Base-by-base conservation (phyloP, 2,113 vertebrate genomes). In the Cyprinodon tularosa region DNA sequence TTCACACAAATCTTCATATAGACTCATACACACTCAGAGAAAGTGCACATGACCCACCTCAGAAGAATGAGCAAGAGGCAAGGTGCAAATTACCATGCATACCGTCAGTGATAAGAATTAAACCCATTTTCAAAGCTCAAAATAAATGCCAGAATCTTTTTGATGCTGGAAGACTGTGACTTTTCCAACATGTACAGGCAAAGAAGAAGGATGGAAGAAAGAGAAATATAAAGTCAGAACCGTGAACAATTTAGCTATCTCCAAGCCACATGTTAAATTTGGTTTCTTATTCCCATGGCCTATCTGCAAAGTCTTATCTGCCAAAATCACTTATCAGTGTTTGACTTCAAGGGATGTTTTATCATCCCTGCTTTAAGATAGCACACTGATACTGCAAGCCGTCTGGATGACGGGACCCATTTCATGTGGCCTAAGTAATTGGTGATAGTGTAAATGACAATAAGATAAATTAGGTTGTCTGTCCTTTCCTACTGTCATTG, bases 131-230 rank as follows among this genome's bases (percentile, higher is more conserved):
- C 88, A 93, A 91, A 89, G 90, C 89, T 84, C 71, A 59, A 77
- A 89, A 86, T 86, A 92, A 93, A 93, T 91, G 89, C 78, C 91
- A 92, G 78, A 83, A 88, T 80, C 81, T 79, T 84, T 92, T 89
- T 92, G 86, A 93, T 88, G 88, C 83, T 71, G 69, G 71, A 84
- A 76, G 82, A 84, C 75, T 78, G 74, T 84, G 86, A 89, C 83
- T 86, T 88, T 90, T 76, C 81, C 78, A 62, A 65, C 9, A 15
- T 74, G 80, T 74, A 72, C 78, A 84, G 86, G 87, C 83, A 89
- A 89, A 90, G 85, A 88, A 70, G 73, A 77, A 76, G 57, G 68
- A 29, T 14, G 50, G 17, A n/a, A 22, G 63, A 76, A 85, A 71
- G 45, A 68, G 62, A 70, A 80, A 78, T 74, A 83, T 82, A 85